Evolutionary conservation across 2,888 invertebrate species (phyloP).

Genomic region (Steinernema scapterisci): DNA sequence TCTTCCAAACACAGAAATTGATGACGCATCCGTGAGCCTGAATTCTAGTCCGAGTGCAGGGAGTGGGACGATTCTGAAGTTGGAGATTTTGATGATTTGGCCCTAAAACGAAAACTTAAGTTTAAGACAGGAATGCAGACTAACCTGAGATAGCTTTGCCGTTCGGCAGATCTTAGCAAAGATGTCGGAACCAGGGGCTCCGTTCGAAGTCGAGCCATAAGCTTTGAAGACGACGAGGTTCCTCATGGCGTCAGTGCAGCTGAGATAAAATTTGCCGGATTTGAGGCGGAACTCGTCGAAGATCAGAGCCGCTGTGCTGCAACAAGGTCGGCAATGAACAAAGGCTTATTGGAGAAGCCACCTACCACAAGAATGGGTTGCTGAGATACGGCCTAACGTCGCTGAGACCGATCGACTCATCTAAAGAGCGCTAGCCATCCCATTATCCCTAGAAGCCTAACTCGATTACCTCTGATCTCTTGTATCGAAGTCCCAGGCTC

Average conservation of each 20-base stretch:
- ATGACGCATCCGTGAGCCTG: not conserved
- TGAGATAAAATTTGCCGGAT: not conserved
- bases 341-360: no score
- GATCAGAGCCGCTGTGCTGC: not conserved
- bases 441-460: no score
- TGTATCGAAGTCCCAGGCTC: not conserved
- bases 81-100: not conserved
- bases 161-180: not conserved
- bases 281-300: not conserved
- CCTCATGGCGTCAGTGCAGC: not conserved
- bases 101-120: not conserved
- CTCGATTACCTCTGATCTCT: not conserved
- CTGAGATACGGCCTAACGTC: not conserved
- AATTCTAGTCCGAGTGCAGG: not conserved
- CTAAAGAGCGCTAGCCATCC: no score
- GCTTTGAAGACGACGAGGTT: not conserved
- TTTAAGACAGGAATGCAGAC: not conserved
- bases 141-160: not conserved
- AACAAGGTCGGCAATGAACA: no score
- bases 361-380: slow-evolving; percentile 14
- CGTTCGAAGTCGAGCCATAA: not conserved
- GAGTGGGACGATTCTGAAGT: not conserved
- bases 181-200: not conserved
- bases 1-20: not conserved
- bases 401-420: not conserved